phyloP scores from a whole-genome alignment of 1,140 invertebrate species.

The Holotrichia oblita region DNA sequence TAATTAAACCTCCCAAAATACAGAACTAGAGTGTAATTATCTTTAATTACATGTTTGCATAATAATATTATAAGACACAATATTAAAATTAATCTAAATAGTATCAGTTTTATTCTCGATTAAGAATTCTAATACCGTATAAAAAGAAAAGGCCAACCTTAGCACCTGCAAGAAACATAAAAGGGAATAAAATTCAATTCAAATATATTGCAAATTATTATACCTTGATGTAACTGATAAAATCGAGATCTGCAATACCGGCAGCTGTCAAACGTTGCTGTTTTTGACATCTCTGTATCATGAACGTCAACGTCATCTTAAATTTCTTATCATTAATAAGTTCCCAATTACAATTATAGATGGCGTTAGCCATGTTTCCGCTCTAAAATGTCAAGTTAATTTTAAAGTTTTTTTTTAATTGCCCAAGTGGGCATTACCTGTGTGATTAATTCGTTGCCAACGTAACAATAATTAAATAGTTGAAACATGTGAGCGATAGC shows the following conservation, averaged over 20 bases:
- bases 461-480: slow-evolving; percentile 37
- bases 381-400: neutral
- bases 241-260: slow-evolving; percentile 22
- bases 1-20: too few species aligned
- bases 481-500: slow-evolving; percentile 23
- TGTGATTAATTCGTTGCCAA: slow-evolving; percentile 30
- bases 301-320: slow-evolving; percentile 7
- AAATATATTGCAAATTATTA: neutral
- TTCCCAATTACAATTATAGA: slow-evolving; percentile 33
- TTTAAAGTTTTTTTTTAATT: too few species aligned
- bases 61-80: too few species aligned
- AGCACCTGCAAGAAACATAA: slow-evolving; percentile 11
- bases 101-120: neutral
- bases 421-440: neutral
- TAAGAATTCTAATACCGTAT: neutral
- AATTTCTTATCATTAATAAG: neutral
- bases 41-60: neutral
- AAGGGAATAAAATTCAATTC: neutral
- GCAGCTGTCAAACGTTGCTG: slow-evolving; percentile 18
- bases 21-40: neutral
- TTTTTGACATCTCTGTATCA: slow-evolving; percentile 32
- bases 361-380: neutral
- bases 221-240: slow-evolving; percentile 24
- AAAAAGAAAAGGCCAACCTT: slow-evolving; percentile 30
- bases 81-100: neutral